These are phyloP conservation scores for Mesocricetus auratus DNA, from an alignment of 2,113 vertebrate genomes.

Conservation along the genomic window DNA sequence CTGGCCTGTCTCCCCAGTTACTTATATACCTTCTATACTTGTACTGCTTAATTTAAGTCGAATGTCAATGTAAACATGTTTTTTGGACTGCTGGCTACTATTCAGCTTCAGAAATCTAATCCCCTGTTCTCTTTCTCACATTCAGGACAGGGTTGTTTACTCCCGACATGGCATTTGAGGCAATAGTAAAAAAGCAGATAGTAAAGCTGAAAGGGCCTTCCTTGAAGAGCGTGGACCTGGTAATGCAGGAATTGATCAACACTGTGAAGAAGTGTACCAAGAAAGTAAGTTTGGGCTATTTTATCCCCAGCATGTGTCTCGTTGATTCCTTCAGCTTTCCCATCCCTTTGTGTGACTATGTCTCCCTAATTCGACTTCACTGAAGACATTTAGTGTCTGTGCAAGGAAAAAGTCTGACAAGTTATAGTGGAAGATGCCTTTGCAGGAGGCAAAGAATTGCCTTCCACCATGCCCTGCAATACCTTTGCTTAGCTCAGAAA, in stretches of 20 bases:
- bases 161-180: conserved; percentile 91
- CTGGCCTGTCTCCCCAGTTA: not conserved
- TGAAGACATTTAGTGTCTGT: not conserved
- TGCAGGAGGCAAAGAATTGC: not conserved
- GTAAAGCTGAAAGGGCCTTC: conserved; percentile 90
- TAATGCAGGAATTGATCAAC: conserved; percentile 90
- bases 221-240: conserved; percentile 90
- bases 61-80: not conserved
- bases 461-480: not conserved
- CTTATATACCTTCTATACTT: not conserved
- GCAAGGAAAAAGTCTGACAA: not conserved
- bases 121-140: conserved; percentile 51
- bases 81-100: not conserved
- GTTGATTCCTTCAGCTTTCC: not conserved
- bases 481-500: not conserved
- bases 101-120: conserved; percentile 37
- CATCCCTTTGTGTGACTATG: not conserved
- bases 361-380: not conserved
- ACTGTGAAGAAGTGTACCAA: conserved; percentile 90
- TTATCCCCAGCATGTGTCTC: not conserved
- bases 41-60: not conserved
- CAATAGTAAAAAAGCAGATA: conserved; percentile 91
- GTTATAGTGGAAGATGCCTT: not conserved
- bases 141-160: conserved; percentile 90
- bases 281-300: conserved; percentile 83